Evolutionary conservation across 2,113 vertebrate species (phyloP).

Genomic region (Laticauda laticaudata): DNA sequence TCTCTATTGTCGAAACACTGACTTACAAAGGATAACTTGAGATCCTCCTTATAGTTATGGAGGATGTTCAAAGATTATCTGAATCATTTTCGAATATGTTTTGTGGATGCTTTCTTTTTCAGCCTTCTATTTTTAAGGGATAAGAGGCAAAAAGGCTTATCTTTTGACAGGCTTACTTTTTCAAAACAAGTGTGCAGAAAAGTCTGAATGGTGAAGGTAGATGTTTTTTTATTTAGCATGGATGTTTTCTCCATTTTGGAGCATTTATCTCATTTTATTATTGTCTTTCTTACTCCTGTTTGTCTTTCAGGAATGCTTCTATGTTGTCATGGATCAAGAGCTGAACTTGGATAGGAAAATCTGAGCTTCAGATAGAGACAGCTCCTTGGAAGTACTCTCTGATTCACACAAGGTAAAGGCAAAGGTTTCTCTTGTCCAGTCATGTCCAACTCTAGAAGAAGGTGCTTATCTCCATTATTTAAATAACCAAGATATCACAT

Average conservation of each 20-base stretch:
- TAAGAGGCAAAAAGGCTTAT: conserved; percentile 1
- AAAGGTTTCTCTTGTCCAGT: not conserved
- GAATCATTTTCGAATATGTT: not conserved
- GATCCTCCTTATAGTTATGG: not conserved
- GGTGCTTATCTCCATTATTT: not conserved
- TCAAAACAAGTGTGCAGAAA: conserved; percentile 2
- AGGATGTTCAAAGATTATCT: conserved; percentile 9
- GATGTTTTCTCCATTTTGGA: not conserved
- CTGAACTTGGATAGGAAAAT: not conserved
- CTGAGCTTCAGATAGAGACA: not conserved
- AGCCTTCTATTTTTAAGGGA: not conserved
- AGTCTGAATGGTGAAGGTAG: not conserved
- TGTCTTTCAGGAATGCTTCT: not conserved
- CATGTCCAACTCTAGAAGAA: not conserved
- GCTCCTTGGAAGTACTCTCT: not conserved
- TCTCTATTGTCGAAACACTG: conserved; percentile 41
- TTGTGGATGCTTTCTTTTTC: not conserved
- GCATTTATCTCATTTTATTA: not conserved
- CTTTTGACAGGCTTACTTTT: not conserved
- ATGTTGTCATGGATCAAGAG: not conserved
- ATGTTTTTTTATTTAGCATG: not conserved
- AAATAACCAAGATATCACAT: not conserved
- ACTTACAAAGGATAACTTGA: conserved; percentile 42
- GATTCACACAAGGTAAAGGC: not conserved
- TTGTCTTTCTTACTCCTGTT: not conserved